Evolutionary conservation across 2,888 invertebrate species (phyloP).

Genomic region (Alentia gelatinosa): DNA sequence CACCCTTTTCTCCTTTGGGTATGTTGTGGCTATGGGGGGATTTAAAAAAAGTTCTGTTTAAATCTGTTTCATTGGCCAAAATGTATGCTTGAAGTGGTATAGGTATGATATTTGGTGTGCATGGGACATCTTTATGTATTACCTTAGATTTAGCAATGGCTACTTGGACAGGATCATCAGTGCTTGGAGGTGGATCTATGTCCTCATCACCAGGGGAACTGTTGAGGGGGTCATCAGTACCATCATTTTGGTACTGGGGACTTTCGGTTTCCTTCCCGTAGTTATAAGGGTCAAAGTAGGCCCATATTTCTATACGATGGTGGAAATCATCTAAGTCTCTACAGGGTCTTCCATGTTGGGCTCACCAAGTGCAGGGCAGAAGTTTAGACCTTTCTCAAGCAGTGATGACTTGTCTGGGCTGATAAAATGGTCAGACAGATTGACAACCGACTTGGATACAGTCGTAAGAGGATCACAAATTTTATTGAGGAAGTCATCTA

Average conservation of each 20-base stretch:
- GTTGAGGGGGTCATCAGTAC: too few relatives aligned
- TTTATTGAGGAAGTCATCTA: too few relatives aligned
- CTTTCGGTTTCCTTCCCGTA: neutral
- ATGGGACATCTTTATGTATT: neutral
- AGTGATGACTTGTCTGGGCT: neutral
- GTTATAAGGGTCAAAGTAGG: neutral
- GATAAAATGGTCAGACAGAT: neutral
- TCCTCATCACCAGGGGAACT: too few relatives aligned
- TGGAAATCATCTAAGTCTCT: neutral
- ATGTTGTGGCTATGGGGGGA: neutral
- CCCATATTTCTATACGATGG: neutral
- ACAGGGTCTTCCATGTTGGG: neutral
- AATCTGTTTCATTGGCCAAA: neutral
- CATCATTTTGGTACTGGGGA: neutral
- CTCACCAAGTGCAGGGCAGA: neutral
- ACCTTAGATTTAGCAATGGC: neutral
- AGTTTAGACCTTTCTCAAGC: neutral
- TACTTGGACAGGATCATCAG: neutral
- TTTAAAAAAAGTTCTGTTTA: neutral
- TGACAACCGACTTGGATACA: too few relatives aligned
- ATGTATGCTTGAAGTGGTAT: neutral
- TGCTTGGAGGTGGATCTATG: neutral
- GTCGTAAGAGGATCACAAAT: too few relatives aligned
- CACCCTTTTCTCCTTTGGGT: neutral
- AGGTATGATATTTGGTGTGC: neutral